Evolutionary conservation across 1,140 invertebrate species (phyloP), one percentile per base, ranked within the genome.

Genomic region (Ips typographus): DNA sequence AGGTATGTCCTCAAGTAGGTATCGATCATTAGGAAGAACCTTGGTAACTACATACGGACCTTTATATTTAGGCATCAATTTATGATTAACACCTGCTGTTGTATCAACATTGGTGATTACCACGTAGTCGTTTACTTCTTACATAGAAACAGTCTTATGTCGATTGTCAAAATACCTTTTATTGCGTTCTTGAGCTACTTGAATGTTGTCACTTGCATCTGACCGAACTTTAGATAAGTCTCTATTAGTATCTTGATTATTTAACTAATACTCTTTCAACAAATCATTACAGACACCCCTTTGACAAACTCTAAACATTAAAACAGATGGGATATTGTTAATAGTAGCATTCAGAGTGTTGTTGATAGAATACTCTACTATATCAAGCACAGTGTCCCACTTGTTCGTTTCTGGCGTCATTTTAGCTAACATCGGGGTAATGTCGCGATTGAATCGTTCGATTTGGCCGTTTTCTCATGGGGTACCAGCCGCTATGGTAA

Each of bases 221-320:
- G 44, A 47, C n/a, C 44, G 4, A 47, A 47, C n/a, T 47, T 47
- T 47, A 47, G 4, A 4, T 47, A 47, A 47, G n/a, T 47, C 44
- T 47, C 44, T 47, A 47, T 47, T 47, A 5, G 44, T 47, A 5
- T 47, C 1, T 4, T n/a, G 4, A 47, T 47, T 5, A 5, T 4
- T 47, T n/a, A 1, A 47, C n/a, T 1, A 47, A 47, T 47, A 47
- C 4, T 47, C 44, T 5, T n/a, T 4, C n/a, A 47, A 47, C 4
- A n/a, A 5, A 47, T n/a, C 44, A 5, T 5, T 47, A 4, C 4
- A 4, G 4, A 5, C 44, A 1, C 44, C n/a, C 44, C 1, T 47
- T 47, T 47, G 44, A 47, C 44, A 47, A 5, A 47, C n/a, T 47
- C n/a, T n/a, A 47, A 47, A n/a, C n/a, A n/a, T n/a, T n/a, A n/a